These are phyloP conservation scores for Tychaedon coryphoeus DNA, from an alignment of 2,113 vertebrate genomes.

Conservation along the genomic window DNA sequence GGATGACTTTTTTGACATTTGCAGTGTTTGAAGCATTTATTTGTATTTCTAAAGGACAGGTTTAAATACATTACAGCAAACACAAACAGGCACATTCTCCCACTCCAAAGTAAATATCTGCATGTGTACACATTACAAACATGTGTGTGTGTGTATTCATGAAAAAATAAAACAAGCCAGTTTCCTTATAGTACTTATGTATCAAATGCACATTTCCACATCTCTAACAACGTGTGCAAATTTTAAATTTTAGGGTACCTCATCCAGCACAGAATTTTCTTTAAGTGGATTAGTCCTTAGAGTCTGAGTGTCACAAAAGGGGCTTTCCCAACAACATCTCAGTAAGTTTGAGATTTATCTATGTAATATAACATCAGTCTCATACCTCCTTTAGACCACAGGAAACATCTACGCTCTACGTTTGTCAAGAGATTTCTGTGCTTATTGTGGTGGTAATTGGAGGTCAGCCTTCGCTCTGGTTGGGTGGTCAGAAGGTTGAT, in stretches of 20 bases:
- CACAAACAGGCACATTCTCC: neutral
- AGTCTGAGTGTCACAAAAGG: neutral
- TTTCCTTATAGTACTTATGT: neutral
- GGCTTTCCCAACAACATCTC: neutral
- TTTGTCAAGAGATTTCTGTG: neutral
- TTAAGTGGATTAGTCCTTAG: neutral
- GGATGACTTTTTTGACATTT: neutral
- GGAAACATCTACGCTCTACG: neutral
- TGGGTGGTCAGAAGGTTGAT: neutral
- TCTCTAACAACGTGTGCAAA: neutral
- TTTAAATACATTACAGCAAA: neutral
- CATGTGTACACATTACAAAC: neutral
- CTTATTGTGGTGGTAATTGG: neutral
- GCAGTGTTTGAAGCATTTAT: neutral
- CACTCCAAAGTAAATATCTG: neutral
- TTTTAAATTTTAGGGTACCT: neutral
- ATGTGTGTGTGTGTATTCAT: rapidly evolving
- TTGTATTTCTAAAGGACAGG: neutral
- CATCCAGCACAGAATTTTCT: neutral
- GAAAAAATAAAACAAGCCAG: neutral
- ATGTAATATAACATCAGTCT: neutral
- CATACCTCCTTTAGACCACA: neutral
- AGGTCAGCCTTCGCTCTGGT: neutral
- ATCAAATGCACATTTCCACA: neutral
- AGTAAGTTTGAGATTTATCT: neutral